Evolutionary conservation across 2,113 vertebrate species (phyloP).

Genomic region (Narcine bancroftii): DNA sequence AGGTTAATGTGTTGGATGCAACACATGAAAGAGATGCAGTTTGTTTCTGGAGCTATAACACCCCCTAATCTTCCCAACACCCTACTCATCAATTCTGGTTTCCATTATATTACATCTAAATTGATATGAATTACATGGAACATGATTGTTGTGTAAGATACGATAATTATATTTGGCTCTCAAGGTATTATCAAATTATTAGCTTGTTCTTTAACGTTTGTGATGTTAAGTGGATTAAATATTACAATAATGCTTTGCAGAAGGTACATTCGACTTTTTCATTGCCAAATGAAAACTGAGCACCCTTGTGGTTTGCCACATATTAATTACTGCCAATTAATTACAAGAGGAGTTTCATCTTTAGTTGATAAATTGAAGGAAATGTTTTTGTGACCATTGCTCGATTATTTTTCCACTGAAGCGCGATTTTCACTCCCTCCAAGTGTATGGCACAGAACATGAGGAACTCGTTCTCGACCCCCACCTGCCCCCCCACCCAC

Average conservation of each 20-base stretch:
- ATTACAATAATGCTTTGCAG: background rate
- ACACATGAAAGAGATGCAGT: background rate
- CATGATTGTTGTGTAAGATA: background rate
- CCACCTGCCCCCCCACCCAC: background rate
- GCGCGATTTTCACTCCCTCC: background rate
- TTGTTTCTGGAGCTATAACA: background rate
- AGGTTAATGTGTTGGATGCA: too few species aligned
- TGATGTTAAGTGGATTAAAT: background rate
- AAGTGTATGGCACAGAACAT: background rate
- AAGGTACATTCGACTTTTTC: background rate
- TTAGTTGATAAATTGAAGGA: background rate
- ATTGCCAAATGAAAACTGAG: background rate
- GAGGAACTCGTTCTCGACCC: background rate
- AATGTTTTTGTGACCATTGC: background rate
- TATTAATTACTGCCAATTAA: background rate
- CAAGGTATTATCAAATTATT: background rate
- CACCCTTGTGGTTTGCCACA: background rate
- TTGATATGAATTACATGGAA: background rate
- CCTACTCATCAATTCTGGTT: background rate
- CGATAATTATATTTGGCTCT: background rate
- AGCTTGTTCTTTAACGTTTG: background rate
- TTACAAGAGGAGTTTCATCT: background rate
- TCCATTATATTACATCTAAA: background rate
- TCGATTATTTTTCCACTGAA: background rate
- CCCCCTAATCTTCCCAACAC: background rate